Evolutionary conservation across 2,797 vertebrate genomes (phyloP).

Genomic region (Macrochelys suwanniensis): DNA sequence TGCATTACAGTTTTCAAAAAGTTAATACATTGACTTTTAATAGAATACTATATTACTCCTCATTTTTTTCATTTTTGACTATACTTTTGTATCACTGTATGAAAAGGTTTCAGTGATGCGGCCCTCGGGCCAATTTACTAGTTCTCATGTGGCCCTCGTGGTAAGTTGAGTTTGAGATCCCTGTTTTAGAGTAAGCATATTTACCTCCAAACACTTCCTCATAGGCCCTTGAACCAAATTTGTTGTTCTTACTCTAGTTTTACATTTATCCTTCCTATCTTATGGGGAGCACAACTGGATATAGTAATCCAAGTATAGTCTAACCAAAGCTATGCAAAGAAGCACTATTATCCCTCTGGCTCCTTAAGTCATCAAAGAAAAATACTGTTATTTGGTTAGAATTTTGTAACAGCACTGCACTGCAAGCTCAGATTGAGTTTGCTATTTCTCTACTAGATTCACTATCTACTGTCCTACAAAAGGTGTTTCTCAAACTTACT

Average conservation of each 20-base stretch:
- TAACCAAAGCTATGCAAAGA: neutral
- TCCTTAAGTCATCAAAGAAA: slow-evolving; percentile 10
- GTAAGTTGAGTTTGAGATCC: too few species aligned
- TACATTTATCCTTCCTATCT: neutral
- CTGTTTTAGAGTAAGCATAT: neutral
- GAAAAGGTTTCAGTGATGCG: too few species aligned
- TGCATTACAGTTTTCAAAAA: too few species aligned
- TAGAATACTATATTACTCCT: too few species aligned
- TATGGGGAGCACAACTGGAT: neutral
- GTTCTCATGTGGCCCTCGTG: too few species aligned
- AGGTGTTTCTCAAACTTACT: neutral
- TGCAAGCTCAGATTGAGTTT: neutral
- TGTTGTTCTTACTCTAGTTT: neutral
- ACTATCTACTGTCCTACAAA: neutral
- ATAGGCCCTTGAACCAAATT: neutral
- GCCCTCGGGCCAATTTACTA: too few species aligned
- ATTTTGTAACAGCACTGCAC: neutral
- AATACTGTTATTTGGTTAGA: neutral
- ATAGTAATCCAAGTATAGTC: neutral
- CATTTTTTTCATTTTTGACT: too few species aligned
- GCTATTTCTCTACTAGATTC: neutral
- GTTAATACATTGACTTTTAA: too few species aligned
- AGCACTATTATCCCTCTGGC: neutral
- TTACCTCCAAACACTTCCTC: neutral
- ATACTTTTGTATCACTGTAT: too few species aligned